Conservation (phyloP, 2,797 vertebrate genomes). For the Ciconia nigra region DNA sequence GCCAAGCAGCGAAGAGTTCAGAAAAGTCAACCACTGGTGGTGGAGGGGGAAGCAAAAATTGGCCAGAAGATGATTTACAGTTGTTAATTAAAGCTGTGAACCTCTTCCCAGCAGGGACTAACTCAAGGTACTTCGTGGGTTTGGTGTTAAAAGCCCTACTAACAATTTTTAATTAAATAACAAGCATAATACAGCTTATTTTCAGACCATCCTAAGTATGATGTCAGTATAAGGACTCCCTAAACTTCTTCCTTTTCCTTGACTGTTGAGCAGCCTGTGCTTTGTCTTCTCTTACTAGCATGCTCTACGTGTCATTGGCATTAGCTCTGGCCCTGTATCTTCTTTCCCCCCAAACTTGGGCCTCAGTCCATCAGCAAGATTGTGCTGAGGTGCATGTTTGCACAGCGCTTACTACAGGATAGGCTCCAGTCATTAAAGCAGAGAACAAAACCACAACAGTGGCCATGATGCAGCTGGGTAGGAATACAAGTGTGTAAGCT, state of each 20-base stretch:
- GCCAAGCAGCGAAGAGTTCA: slow-evolving; percentile 84
- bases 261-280: neutral
- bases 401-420: neutral
- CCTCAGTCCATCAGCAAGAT: neutral
- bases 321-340: neutral
- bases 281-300: neutral
- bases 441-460: neutral
- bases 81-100: slow-evolving; percentile 98
- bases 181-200: neutral
- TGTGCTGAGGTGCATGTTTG: neutral
- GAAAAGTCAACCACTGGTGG: slow-evolving; percentile 85
- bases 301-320: neutral
- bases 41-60: slow-evolving; percentile 83
- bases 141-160: neutral
- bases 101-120: slow-evolving; percentile 97
- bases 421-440: neutral
- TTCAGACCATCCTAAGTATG: neutral
- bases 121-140: slow-evolving; percentile 83
- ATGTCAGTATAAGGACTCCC: neutral
- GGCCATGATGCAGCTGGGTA: neutral
- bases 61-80: slow-evolving; percentile 95
- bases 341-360: neutral
- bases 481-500: neutral
- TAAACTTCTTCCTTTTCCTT: neutral
- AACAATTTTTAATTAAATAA: neutral